phyloP scores from a whole-genome alignment of 2,797 vertebrate genomes.

The Rhinoraja longicauda region DNA sequence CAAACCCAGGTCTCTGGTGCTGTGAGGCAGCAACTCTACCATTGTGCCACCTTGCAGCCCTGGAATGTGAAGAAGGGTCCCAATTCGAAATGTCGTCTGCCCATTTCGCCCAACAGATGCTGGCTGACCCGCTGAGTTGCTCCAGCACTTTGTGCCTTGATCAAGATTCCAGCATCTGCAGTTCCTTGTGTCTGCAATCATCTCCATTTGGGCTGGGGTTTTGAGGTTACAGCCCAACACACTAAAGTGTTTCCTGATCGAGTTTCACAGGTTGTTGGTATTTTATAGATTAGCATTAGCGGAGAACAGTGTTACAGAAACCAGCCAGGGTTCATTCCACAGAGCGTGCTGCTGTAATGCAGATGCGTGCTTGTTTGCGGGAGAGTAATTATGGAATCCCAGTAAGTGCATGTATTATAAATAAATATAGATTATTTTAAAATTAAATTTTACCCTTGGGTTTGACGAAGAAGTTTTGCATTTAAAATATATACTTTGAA shows the following conservation, averaged over 20 bases:
- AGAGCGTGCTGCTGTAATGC: not conserved
- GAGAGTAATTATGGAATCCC: not conserved
- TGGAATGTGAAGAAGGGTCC: too few species aligned
- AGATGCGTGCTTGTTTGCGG: not conserved
- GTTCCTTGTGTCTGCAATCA: not conserved
- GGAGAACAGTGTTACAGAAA: not conserved
- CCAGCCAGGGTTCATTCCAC: not conserved
- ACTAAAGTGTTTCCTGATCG: not conserved
- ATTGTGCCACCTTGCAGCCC: too few species aligned
- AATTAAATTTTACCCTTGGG: not conserved
- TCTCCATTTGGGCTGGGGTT: not conserved
- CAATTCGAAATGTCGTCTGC: too few species aligned
- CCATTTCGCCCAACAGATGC: too few species aligned
- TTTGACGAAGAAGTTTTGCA: slow-evolving; percentile 28
- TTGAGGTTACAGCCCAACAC: not conserved
- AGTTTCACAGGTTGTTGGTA: not conserved
- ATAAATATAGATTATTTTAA: not conserved
- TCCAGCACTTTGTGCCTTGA: too few species aligned
- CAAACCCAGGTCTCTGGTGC: too few species aligned
- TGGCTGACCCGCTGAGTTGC: too few species aligned
- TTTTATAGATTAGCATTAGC: not conserved
- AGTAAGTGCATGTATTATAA: not conserved
- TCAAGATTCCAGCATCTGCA: too few species aligned
- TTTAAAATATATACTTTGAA: slow-evolving; percentile 36
- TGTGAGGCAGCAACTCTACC: too few species aligned